A percentile compares a stretch with the other conserved stretches of the same genome.
These are phyloP conservation scores for Carterocephalus palaemon DNA, from an alignment of 2,888 invertebrate species.

Conservation along the genomic window DNA sequence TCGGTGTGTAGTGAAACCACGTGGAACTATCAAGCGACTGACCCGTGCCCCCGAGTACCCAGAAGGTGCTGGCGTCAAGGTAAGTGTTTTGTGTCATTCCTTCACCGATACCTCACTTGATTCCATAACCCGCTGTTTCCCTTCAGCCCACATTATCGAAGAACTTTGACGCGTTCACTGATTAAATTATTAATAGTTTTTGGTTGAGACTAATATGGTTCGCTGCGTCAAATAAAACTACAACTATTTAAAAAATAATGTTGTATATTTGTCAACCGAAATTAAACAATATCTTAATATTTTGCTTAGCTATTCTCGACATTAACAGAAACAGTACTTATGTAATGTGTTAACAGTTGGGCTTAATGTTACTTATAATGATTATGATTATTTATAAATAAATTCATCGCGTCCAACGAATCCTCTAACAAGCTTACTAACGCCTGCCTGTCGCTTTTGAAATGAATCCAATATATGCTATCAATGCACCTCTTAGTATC, in stretches of 20 bases:
- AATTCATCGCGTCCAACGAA: conserved; percentile 38
- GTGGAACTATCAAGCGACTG: too few species aligned
- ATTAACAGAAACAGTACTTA: conserved; percentile 63
- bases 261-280: conserved; percentile 77
- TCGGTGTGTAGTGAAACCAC: too few species aligned
- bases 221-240: conserved; percentile 29
- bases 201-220: too few species aligned
- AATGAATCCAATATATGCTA: conserved; percentile 47
- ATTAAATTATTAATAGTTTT: too few species aligned
- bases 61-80: too few species aligned
- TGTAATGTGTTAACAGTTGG: conserved; percentile 57
- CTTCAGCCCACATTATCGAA: too few species aligned
- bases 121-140: too few species aligned
- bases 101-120: too few species aligned
- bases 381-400: conserved; percentile 50
- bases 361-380: conserved; percentile 47
- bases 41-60: too few species aligned
- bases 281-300: conserved; percentile 73
- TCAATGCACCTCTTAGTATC: conserved; percentile 65
- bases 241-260: conserved; percentile 60
- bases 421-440: conserved; percentile 40
- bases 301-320: conserved; percentile 65
- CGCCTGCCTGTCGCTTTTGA: conserved; percentile 43
- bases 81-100: too few species aligned
- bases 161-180: too few species aligned